A percentile compares a stretch with the other conserved stretches of the same genome.
Evolutionary conservation across 2,888 invertebrate genomes (phyloP).

Genomic region (Dexiosoma caninum): DNA sequence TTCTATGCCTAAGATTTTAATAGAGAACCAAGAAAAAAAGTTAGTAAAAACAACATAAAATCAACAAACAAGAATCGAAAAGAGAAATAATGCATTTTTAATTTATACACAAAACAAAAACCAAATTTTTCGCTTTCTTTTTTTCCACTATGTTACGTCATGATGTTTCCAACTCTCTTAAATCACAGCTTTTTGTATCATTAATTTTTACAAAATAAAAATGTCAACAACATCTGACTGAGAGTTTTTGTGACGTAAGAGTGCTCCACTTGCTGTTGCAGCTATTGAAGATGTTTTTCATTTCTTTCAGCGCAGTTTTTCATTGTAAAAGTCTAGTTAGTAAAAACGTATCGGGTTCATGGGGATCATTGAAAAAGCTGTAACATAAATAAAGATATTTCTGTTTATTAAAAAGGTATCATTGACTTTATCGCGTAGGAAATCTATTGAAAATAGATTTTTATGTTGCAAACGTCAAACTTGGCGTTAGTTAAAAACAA

Average conservation of each 20-base stretch:
- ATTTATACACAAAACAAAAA: conserved; percentile 43
- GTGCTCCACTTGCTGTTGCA: conserved; percentile 56
- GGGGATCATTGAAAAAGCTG: too few species aligned
- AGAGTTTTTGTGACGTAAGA: conserved; percentile 12
- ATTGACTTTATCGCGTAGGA: too few species aligned
- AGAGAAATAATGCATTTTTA: conserved; percentile 52
- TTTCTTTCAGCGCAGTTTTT: conserved; percentile 38
- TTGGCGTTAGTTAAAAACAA: too few species aligned
- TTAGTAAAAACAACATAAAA: conserved; percentile 32
- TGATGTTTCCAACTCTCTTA: conserved; percentile 30
- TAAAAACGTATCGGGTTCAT: too few species aligned
- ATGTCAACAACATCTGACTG: conserved; percentile 14
- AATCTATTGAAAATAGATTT: too few species aligned
- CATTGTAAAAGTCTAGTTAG: too few species aligned
- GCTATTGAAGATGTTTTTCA: conserved; percentile 43
- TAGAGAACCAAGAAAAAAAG: conserved; percentile 36
- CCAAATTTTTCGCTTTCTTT: conserved; percentile 23
- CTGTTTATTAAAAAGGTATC: too few species aligned
- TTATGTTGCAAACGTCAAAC: too few species aligned
- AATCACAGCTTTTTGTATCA: conserved; percentile 26
- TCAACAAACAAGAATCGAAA: conserved; percentile 29
- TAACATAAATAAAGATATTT: too few species aligned
- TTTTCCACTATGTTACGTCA: conserved; percentile 14
- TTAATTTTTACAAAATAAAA: neutral
- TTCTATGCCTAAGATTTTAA: conserved; percentile 12